Evolutionary conservation across 1,140 invertebrate species (phyloP), one percentile per base, ranked within the genome.

Genomic region (Nixonia krombeini): DNA sequence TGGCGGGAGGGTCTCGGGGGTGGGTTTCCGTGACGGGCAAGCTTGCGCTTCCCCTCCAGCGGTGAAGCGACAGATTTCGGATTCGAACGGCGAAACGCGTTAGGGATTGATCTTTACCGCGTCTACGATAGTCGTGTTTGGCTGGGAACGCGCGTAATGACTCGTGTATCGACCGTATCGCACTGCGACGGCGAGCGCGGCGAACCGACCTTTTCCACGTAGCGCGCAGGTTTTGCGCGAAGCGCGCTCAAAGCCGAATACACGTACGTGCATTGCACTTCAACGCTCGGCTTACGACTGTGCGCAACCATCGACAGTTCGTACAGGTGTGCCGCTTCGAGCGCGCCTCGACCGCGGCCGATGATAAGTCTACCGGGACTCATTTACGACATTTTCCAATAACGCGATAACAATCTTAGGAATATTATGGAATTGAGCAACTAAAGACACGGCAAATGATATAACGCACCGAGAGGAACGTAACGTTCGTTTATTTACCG

Each of bases 121-220:
- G 2, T 8, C 29, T n/a, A 31, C 9, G 29, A 31, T 31, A 26
- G 12, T 42, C 53, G 45, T 51, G 18, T 37, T 37, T 35, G 51
- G 35, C 47, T 17, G 7, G 26, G 37, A 40, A 40, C 8, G 33
- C 37, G 17, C 29, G 12, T 38, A 31, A 31, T 41, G 33, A 26
- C 16, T 42, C 44, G 42, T 41, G 50, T 76, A 77, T 79, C 77
- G 77, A 79, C 75, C 77, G 76, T 77, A 80, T 80, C 73, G 75
- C 73, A 78, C 71, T 79, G 78, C 77, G 77, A 64, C 77, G 74
- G 70, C 66, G 70, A 74, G 72, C 70, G 62, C 72, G 66, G 42
- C 67, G 45, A 33, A 10, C 41, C 42, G 51, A 55, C 72, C 71
- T 74, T 67, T 53, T 59, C 45, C 16, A 58, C 67, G 71, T 72